Evolutionary conservation across 35 echinoderm and acorn worm genomes (phyloP).

Genomic region (Stichopus chloronotus): DNA sequence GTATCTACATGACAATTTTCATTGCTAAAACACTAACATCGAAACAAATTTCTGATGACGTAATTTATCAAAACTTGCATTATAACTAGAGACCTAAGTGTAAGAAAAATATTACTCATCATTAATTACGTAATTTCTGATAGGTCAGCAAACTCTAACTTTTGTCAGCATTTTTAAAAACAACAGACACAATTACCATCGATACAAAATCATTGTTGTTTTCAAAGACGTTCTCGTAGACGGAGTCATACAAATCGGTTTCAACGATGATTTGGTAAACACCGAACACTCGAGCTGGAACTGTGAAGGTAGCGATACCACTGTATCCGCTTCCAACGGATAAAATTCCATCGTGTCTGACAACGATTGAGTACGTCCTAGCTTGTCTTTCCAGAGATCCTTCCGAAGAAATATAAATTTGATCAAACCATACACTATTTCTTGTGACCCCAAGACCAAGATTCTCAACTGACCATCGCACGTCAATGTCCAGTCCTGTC

Average conservation of each 20-base stretch:
- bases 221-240: constrained; percentile 47
- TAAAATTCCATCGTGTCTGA: constrained; percentile 14
- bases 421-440: neutral
- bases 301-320: neutral
- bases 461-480: constrained; percentile 39
- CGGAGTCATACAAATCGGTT: neutral
- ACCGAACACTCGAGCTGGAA: constrained; percentile 9
- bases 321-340: constrained; percentile 32
- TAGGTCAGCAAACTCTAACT: too few relatives aligned
- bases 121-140: too few relatives aligned
- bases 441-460: constrained; percentile 31
- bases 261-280: neutral
- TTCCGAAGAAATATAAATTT: constrained; percentile 22
- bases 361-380: neutral
- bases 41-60: too few relatives aligned
- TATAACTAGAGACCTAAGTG: too few relatives aligned
- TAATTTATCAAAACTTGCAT: too few relatives aligned
- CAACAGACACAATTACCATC: neutral
- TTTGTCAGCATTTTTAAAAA: too few relatives aligned
- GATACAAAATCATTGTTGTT: constrained; percentile 31
- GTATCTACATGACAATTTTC: too few relatives aligned
- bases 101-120: too few relatives aligned
- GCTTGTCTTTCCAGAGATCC: constrained; percentile 40
- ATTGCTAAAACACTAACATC: too few relatives aligned
- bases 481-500: constrained; percentile 18